Evolutionary conservation across 2,888 invertebrate genomes (phyloP), one percentile per base, ranked within the genome.

Genomic region (Acanthosepion esculentum): DNA sequence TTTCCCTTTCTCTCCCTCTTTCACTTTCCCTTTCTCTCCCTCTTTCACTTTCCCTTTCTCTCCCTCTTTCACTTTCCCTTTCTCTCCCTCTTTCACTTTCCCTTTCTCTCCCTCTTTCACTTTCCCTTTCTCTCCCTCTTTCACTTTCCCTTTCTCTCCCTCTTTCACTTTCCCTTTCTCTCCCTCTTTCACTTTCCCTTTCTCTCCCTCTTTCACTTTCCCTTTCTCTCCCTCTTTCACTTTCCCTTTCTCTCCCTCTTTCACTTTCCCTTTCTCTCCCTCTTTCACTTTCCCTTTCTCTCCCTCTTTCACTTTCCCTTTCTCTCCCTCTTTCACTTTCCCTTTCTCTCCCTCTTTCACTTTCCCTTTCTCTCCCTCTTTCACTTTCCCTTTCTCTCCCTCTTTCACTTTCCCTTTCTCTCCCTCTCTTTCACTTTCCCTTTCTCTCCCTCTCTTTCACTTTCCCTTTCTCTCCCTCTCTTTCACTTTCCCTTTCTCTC

Each of bases 31-130:
- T 3, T 10, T 78, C 12, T 1, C 10, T n/a, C 15, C 20, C 1
- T 8, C 12, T n/a, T 78, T 78, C n/a, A 12, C 4, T 78, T 78
- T n/a, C n/a, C 15, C 4, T n/a, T 78, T 12, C 8, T 78, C 15
- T n/a, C 29, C 29, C 5, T 29, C 2, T 78, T 12, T 20, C 12
- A 3, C n/a, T n/a, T 78, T 20, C 18, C 12, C 12, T 1, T 20
- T n/a, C 12, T n/a, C 5, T n/a, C 78, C 5, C 15, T 33, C n/a
- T 4, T 2, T n/a, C 12, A 2, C n/a, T 33, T 3, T n/a, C 0
- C n/a, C 12, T 8, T n/a, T 10, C 12, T 5, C 20, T n/a, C 15
- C 10, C 12, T 12, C 0, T 78, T 12, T n/a, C n/a, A n/a, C n/a
- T n/a, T n/a, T n/a, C n/a, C n/a, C n/a, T n/a, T n/a, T n/a, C n/a